Evolutionary conservation across 2,797 vertebrate genomes (phyloP).

Genomic region (Oceanodroma leucorhoa): DNA sequence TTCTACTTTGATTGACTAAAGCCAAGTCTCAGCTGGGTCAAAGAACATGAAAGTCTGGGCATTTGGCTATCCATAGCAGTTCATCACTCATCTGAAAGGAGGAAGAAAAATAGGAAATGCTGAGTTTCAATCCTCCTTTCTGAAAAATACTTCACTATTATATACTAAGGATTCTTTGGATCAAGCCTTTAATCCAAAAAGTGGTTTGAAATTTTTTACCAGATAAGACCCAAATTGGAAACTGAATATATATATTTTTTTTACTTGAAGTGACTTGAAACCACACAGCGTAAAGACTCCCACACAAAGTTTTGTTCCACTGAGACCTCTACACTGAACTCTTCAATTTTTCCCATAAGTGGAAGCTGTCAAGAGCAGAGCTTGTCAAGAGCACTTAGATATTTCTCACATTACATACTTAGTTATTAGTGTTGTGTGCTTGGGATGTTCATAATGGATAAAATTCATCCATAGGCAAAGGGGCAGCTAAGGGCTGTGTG

Average conservation of each 20-base stretch:
- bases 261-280: neutral
- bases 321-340: neutral
- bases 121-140: neutral
- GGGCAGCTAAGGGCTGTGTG: neutral
- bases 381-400: neutral
- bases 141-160: neutral
- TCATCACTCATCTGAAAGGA: neutral
- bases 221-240: neutral
- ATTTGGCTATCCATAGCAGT: neutral
- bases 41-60: neutral
- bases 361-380: neutral
- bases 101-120: neutral
- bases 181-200: neutral
- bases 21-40: neutral
- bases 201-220: neutral
- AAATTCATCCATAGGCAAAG: neutral
- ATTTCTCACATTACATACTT: neutral
- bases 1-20: neutral
- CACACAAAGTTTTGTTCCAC: neutral
- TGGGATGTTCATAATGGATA: neutral
- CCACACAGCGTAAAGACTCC: neutral
- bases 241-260: neutral
- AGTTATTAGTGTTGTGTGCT: neutral
- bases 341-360: neutral
- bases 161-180: neutral